phyloP scores from a whole-genome alignment of 2,113 vertebrate genomes.

The Notothenia coriiceps region DNA sequence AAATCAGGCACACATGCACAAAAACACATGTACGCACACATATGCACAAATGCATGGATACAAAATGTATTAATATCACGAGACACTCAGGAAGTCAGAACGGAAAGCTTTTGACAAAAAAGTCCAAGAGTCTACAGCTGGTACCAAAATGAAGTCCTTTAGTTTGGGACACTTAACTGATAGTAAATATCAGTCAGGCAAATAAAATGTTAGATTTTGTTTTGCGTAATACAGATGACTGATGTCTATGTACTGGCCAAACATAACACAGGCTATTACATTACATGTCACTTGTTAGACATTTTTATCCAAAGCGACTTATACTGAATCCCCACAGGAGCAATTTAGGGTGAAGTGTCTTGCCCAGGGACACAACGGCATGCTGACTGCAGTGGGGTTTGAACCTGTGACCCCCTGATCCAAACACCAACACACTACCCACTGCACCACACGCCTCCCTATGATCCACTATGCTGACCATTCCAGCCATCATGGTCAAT shows the following conservation, averaged over 20 bases:
- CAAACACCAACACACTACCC: too few relatives aligned
- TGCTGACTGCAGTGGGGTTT: too few relatives aligned
- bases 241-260: not conserved
- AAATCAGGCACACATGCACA: slow-evolving; percentile 39
- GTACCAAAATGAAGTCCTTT: not conserved
- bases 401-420: too few relatives aligned
- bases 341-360: too few relatives aligned
- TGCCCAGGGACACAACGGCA: too few relatives aligned
- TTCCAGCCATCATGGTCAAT: not conserved
- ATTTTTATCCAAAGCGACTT: too few relatives aligned
- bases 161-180: not conserved
- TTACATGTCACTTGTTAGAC: too few relatives aligned
- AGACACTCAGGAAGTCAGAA: slow-evolving; percentile 4
- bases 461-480: not conserved
- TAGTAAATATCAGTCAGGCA: not conserved
- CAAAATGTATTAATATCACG: slow-evolving; percentile 27
- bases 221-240: not conserved
- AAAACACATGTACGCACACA: not conserved
- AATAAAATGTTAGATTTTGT: not conserved
- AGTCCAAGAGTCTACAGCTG: not conserved
- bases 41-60: slow-evolving; percentile 1
- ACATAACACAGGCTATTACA: not conserved
- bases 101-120: not conserved
- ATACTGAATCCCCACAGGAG: too few relatives aligned
- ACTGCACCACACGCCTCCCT: too few relatives aligned